These are phyloP conservation scores for Trachops cirrhosus DNA, from an alignment of 2,797 vertebrate species.

Conservation along the genomic window DNA sequence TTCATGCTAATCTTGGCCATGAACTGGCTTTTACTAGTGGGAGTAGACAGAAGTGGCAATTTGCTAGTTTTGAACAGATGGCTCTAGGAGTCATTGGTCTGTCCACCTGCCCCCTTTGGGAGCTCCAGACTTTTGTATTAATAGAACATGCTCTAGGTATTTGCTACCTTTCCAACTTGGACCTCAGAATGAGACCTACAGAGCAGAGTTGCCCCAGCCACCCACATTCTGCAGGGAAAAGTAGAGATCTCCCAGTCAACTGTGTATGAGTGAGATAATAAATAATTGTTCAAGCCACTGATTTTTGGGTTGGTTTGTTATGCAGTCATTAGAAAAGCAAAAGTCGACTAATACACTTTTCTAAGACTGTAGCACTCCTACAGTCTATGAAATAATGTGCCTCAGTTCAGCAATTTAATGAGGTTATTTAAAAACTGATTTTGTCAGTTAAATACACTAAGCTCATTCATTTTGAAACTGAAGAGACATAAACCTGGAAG, in stretches of 20 bases:
- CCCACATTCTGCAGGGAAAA: background rate
- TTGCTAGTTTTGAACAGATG: background rate
- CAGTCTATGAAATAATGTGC: background rate
- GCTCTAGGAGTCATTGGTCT: background rate
- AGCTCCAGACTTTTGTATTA: background rate
- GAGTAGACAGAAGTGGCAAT: background rate
- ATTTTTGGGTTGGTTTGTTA: background rate
- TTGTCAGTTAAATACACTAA: background rate
- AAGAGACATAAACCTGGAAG: background rate
- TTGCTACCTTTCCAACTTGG: background rate
- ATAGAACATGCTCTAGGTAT: background rate
- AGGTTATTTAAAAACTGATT: constrained; percentile 37
- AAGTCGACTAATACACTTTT: background rate
- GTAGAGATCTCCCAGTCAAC: background rate
- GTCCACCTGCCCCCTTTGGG: background rate
- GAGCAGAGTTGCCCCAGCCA: background rate
- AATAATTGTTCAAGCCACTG: background rate
- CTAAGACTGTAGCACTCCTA: background rate
- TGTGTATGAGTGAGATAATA: background rate
- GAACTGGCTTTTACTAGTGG: background rate
- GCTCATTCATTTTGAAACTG: background rate
- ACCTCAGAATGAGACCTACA: background rate
- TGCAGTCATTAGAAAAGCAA: background rate
- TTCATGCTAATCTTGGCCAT: background rate
- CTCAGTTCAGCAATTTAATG: background rate